Percentiles rank a stretch among this genome's conserved stretches.
Evolutionary conservation across 2,113 vertebrate genomes (phyloP).

Genomic region (Thalassoma bifasciatum): DNA sequence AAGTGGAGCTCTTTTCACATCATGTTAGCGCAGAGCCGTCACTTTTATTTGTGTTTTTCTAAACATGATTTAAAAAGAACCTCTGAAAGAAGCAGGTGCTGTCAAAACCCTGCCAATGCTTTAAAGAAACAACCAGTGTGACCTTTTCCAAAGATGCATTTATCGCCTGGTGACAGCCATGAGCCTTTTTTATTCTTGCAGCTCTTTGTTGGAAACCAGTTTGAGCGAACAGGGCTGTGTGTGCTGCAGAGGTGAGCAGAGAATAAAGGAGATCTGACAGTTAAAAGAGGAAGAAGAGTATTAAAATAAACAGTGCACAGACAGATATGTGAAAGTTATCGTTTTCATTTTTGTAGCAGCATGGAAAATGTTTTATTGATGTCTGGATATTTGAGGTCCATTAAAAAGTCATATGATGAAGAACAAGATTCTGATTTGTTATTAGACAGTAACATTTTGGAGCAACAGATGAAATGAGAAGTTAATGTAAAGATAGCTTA

Average conservation of each 20-base stretch:
- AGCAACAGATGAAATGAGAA: too few relatives aligned
- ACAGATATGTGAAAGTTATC: neutral
- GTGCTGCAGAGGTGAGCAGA: neutral
- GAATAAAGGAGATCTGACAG: neutral
- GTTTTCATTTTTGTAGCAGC: neutral
- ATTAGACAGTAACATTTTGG: too few relatives aligned
- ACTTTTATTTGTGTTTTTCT: conserved; percentile 28
- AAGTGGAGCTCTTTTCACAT: conserved; percentile 16
- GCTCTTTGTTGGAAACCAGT: conserved; percentile 7
- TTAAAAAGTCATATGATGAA: neutral
- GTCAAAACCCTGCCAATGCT: conserved; percentile 16
- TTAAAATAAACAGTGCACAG: neutral
- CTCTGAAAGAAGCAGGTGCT: conserved; percentile 20
- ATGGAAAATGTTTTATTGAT: neutral
- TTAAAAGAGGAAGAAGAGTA: neutral
- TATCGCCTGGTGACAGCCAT: conserved; percentile 45
- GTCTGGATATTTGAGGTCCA: neutral
- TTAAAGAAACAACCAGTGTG: conserved; percentile 36
- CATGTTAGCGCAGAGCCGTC: neutral
- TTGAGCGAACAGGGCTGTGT: conserved; percentile 19
- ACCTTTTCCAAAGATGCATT: conserved; percentile 53
- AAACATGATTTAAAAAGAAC: conserved; percentile 21
- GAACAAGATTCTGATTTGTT: too few relatives aligned
- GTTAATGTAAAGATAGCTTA: too few relatives aligned
- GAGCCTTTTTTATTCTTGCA: neutral